phyloP scores from a whole-genome alignment of 2,888 invertebrate genomes.

The Coremacera marginata region DNA sequence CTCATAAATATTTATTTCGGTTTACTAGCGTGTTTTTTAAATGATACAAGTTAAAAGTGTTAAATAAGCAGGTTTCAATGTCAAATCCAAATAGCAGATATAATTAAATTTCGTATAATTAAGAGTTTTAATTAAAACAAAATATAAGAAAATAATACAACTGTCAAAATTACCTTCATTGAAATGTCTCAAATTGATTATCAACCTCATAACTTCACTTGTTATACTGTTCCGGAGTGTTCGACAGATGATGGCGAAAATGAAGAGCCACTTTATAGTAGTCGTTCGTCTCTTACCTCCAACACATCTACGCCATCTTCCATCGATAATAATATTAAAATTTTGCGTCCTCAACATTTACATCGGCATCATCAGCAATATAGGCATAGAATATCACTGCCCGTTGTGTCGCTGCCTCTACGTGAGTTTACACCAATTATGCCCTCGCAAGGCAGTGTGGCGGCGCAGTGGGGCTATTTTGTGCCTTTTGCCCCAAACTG shows the following conservation, averaged over 20 bases:
- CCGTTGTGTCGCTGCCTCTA: constrained; percentile 46
- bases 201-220: constrained; percentile 61
- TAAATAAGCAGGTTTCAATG: too few species aligned
- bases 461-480: constrained; percentile 74
- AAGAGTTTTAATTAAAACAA: background rate
- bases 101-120: background rate
- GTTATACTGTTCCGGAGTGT: constrained; percentile 67
- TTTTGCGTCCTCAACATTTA: constrained; percentile 49
- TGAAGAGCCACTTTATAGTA: constrained; percentile 41
- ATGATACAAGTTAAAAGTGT: too few species aligned
- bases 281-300: constrained; percentile 53
- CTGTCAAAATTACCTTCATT: background rate
- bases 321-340: constrained; percentile 56
- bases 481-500: constrained; percentile 71
- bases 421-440: constrained; percentile 48
- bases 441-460: constrained; percentile 41
- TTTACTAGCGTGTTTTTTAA: too few species aligned
- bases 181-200: constrained; percentile 62
- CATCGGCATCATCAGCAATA: constrained; percentile 44
- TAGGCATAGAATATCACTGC: constrained; percentile 56
- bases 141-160: background rate
- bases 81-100: too few species aligned
- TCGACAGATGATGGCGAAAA: constrained; percentile 53
- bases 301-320: constrained; percentile 55
- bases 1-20: too few species aligned